Percentiles rank a stretch among this genome's conserved stretches.
Evolutionary conservation across 2,888 invertebrate species (phyloP).

Genomic region (Gnatocerus cornutus): DNA sequence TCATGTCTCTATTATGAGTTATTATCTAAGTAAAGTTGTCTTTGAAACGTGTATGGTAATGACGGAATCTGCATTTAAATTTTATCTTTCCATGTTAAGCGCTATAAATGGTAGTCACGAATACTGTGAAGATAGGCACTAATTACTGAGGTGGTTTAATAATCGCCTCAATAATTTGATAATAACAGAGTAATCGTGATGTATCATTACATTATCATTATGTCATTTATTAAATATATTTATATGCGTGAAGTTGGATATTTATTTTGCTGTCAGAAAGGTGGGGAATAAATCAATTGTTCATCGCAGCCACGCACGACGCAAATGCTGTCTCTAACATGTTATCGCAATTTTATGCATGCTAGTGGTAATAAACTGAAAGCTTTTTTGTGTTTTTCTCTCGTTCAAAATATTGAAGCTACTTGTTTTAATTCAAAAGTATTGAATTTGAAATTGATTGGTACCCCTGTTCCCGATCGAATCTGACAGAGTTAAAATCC

Average conservation of each 20-base stretch:
- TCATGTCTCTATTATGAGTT: too few species aligned
- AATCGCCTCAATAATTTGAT: not conserved
- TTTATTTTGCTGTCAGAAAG: not conserved
- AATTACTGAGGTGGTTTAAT: not conserved
- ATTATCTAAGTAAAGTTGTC: not conserved
- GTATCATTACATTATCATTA: not conserved
- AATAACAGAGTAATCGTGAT: not conserved
- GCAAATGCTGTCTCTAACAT: not conserved
- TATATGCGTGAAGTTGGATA: not conserved
- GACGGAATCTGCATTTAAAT: not conserved
- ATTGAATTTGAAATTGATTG: too few species aligned
- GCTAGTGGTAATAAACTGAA: not conserved
- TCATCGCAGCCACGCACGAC: not conserved
- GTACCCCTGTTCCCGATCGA: too few species aligned
- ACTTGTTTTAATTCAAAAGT: too few species aligned
- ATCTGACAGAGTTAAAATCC: too few species aligned
- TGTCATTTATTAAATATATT: slow-evolving; percentile 1
- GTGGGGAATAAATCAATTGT: slow-evolving; percentile 1
- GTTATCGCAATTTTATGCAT: not conserved
- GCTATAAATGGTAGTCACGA: slow-evolving; percentile 4
- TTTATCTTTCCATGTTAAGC: not conserved
- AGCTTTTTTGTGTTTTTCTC: not conserved
- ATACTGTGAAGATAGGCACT: not conserved
- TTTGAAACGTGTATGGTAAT: not conserved
- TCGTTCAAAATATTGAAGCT: too few species aligned